phyloP scores from a whole-genome alignment of 2,113 vertebrate species.

The Tupaia chinensis region DNA sequence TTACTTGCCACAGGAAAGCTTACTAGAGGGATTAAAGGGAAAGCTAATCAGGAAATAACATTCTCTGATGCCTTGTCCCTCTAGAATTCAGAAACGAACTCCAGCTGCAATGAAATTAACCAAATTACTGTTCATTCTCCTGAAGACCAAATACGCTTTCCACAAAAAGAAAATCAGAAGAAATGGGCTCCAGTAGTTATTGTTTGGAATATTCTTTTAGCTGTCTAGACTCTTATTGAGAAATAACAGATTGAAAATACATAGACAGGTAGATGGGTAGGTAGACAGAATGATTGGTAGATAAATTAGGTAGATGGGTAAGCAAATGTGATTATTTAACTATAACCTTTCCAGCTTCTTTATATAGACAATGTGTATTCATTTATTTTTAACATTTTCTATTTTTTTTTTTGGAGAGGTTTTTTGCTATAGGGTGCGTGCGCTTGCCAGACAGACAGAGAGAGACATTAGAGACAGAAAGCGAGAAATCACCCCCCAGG shows the following conservation, averaged over 20 bases:
- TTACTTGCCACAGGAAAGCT: slow-evolving; percentile 40
- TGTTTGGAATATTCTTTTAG: slow-evolving; percentile 3
- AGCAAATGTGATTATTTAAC: not conserved
- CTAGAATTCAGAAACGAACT: not conserved
- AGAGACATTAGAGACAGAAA: no score
- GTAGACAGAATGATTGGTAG: not conserved
- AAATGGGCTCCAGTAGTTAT: not conserved
- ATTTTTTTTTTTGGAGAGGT: not conserved
- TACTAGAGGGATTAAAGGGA: slow-evolving; percentile 46
- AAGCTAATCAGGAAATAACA: slow-evolving; percentile 49
- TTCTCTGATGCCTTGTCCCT: not conserved
- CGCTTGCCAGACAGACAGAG: no score
- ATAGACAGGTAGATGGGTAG: not conserved
- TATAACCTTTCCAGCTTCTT: not conserved
- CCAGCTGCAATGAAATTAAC: not conserved
- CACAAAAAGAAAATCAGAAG: not conserved
- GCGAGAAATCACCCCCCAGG: no score
- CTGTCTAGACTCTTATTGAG: not conserved
- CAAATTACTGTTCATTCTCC: not conserved
- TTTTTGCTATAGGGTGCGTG: no score
- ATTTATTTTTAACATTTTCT: not conserved
- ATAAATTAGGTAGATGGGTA: not conserved
- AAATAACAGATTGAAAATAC: not conserved
- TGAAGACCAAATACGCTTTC: not conserved
- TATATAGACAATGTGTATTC: not conserved